phyloP scores from a whole-genome alignment of 2,888 invertebrate genomes.

The Sussaba pulchella region DNA sequence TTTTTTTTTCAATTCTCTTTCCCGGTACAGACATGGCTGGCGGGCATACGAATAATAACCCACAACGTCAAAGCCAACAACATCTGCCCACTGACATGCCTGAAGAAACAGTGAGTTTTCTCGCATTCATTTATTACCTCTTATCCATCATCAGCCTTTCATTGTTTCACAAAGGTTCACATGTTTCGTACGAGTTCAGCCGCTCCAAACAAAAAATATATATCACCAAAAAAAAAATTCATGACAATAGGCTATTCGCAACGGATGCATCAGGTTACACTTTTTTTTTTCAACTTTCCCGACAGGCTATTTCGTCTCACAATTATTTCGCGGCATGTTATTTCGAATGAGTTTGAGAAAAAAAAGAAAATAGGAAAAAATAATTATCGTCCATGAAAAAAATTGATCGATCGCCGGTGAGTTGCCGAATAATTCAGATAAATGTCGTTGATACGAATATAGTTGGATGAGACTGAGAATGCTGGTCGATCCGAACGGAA shows the following conservation, averaged over 20 bases:
- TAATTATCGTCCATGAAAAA: not conserved
- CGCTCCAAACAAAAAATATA: too few relatives aligned
- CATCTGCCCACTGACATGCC: conserved; percentile 99
- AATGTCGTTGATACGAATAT: conserved; percentile 22
- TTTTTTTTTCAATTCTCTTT: conserved; percentile 69
- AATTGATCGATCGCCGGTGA: not conserved
- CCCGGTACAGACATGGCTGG: conserved; percentile 98
- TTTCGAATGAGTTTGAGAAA: too few relatives aligned
- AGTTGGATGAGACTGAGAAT: conserved; percentile 99
- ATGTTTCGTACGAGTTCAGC: too few relatives aligned
- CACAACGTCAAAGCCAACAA: conserved; percentile 99
- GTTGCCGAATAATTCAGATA: not conserved
- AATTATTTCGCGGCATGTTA: too few relatives aligned
- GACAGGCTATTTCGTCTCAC: too few relatives aligned
- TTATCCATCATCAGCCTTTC: not conserved
- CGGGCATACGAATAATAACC: conserved; percentile 96
- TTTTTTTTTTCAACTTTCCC: too few relatives aligned
- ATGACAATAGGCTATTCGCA: too few relatives aligned
- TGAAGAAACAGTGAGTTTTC: conserved; percentile 99
- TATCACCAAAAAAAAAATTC: too few relatives aligned
- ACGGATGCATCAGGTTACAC: too few relatives aligned
- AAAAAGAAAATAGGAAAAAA: not conserved
- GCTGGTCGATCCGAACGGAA: conserved; percentile 96
- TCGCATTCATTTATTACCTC: conserved; percentile 65
- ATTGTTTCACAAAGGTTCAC: not conserved